These are phyloP conservation scores for Capitulum mitella DNA, from an alignment of 2,888 invertebrate genomes.

Conservation along the genomic window DNA sequence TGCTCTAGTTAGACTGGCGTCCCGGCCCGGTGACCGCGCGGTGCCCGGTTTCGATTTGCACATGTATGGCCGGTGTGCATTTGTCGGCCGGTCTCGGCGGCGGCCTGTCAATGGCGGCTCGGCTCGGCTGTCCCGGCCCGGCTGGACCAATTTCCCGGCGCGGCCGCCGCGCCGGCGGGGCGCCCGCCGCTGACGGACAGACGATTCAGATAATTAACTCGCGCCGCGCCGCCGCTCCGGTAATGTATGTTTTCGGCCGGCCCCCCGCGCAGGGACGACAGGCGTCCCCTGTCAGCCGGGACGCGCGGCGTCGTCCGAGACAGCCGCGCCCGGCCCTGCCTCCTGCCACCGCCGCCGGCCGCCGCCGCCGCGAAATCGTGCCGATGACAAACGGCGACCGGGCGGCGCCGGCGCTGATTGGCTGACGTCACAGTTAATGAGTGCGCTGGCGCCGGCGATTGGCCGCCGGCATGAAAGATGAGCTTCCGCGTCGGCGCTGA, in stretches of 20 bases:
- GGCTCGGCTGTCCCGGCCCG: neutral
- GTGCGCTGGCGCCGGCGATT: slow-evolving; percentile 5
- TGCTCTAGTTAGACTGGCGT: too few species aligned
- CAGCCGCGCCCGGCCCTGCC: neutral
- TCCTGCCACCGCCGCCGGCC: neutral
- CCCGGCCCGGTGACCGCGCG: too few species aligned
- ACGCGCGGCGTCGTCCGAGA: neutral
- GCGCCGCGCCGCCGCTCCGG: neutral
- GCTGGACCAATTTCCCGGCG: neutral
- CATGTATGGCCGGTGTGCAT: slow-evolving; percentile 4
- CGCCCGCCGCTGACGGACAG: neutral
- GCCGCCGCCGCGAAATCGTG: neutral
- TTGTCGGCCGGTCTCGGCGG: neutral
- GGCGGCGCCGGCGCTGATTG: neutral
- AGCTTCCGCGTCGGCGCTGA: neutral
- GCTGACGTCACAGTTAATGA: slow-evolving; percentile 23
- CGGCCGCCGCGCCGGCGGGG: neutral
- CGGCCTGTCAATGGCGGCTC: neutral
- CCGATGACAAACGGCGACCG: slow-evolving; percentile 11
- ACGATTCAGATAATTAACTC: slow-evolving; percentile 7
- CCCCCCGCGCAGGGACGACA: neutral
- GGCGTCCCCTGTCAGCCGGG: too few species aligned
- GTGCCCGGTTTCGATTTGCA: neutral
- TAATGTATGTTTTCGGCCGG: slow-evolving; percentile 2
- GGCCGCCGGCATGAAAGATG: slow-evolving; percentile 16